Evolutionary conservation across 37 sponge, comb jelly and placozoan species (phyloP).

Genomic region (Ephydatia muelleri): DNA sequence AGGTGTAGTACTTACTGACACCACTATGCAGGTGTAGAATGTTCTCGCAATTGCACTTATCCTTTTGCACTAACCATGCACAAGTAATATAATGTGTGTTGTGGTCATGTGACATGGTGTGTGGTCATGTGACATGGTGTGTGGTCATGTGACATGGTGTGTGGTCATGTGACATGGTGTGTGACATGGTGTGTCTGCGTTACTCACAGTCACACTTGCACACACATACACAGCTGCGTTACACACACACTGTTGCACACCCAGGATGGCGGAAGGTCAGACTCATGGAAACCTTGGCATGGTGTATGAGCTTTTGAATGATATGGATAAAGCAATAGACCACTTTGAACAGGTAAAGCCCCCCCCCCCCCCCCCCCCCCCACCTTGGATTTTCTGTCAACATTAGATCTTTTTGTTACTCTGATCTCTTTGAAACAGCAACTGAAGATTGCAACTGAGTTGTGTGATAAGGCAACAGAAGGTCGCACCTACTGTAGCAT

Average conservation of each 20-base stretch:
- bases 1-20: background rate
- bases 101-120: background rate
- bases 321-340: conserved; percentile 87
- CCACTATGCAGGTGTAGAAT: background rate
- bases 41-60: background rate
- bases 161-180: too few species aligned
- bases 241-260: background rate
- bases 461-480: conserved; percentile 58
- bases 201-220: background rate
- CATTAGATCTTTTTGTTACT: too few species aligned
- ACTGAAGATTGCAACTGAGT: conserved; percentile 61
- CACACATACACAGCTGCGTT: background rate
- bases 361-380: background rate
- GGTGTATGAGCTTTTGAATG: conserved; percentile 68
- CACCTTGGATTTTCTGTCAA: background rate
- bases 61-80: background rate
- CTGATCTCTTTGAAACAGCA: conserved; percentile 26
- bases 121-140: background rate
- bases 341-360: conserved; percentile 81
- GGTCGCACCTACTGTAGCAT: conserved; percentile 80
- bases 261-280: conserved; percentile 47
- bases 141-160: too few species aligned
- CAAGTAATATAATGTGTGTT: too few species aligned
- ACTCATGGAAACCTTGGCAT: conserved; percentile 65
- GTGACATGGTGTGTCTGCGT: background rate